Conservation (phyloP, 2,113 vertebrate species). For the Anoplopoma fimbria region DNA sequence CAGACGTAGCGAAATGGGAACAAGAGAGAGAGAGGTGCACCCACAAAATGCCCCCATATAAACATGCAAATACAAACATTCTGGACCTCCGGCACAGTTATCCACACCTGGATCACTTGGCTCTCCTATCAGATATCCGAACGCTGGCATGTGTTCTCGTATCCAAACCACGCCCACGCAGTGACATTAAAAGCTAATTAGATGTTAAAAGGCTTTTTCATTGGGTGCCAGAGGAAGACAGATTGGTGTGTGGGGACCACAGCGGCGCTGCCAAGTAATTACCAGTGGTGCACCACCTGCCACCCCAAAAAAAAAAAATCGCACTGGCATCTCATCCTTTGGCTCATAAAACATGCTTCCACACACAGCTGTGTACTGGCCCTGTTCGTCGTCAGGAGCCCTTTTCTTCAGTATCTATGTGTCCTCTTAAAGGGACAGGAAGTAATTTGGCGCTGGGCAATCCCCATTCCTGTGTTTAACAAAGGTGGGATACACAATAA, state of each 20-base stretch:
- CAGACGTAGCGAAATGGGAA: slow-evolving; percentile 8
- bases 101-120: slow-evolving; percentile 27
- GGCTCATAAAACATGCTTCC: slow-evolving; percentile 50
- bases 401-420: background rate
- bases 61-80: slow-evolving; percentile 32
- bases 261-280: slow-evolving; percentile 56
- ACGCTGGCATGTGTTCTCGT: background rate
- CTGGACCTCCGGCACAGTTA: slow-evolving; percentile 5
- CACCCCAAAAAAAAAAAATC: slow-evolving; percentile 49
- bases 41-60: slow-evolving; percentile 23
- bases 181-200: slow-evolving; percentile 75
- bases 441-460: background rate
- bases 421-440: background rate
- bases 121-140: slow-evolving; percentile 28
- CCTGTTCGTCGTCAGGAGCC: background rate
- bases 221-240: slow-evolving; percentile 71
- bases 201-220: slow-evolving; percentile 80
- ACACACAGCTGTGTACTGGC: slow-evolving; percentile 28
- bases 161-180: slow-evolving; percentile 28
- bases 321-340: background rate
- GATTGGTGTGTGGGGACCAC: slow-evolving; percentile 73
- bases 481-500: background rate
- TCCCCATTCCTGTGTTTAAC: background rate
- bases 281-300: slow-evolving; percentile 73
- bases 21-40: background rate